A percentile compares a stretch with the other conserved stretches of the same genome.
phyloP scores from a whole-genome alignment of 2,113 vertebrate species.

The Asarcornis scutulata region DNA sequence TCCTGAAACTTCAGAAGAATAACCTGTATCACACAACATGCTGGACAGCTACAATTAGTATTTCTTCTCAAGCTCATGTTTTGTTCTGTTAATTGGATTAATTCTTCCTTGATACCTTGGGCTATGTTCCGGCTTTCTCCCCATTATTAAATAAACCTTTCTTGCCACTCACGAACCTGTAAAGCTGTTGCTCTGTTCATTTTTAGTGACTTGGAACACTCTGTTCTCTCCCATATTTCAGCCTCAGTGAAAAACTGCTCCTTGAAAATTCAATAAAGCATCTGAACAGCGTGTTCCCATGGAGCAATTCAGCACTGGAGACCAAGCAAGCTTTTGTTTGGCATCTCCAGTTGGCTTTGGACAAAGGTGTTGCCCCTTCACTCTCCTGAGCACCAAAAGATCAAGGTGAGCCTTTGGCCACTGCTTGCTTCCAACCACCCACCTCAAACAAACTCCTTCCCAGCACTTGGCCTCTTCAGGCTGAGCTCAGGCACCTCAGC shows the following conservation, averaged over 20 bases:
- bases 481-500: neutral
- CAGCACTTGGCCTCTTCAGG: neutral
- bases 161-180: constrained; percentile 34
- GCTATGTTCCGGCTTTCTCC: constrained; percentile 47
- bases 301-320: constrained; percentile 33
- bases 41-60: constrained; percentile 48
- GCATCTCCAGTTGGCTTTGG: constrained; percentile 26
- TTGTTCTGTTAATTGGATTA: constrained; percentile 40
- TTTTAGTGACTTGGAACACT: constrained; percentile 60
- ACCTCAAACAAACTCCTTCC: neutral
- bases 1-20: constrained; percentile 36
- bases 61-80: constrained; percentile 20
- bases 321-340: constrained; percentile 41
- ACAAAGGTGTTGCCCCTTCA: neutral
- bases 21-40: constrained; percentile 8
- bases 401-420: neutral
- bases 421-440: neutral
- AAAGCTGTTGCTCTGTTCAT: neutral
- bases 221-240: constrained; percentile 62
- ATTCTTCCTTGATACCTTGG: constrained; percentile 35
- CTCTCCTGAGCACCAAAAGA: neutral
- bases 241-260: constrained; percentile 40
- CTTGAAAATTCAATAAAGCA: constrained; percentile 63
- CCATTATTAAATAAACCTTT: constrained; percentile 59
- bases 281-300: constrained; percentile 40